Conservation (phyloP, 92 coral and sea anemone genomes). For the Epizoanthus ramosus region DNA sequence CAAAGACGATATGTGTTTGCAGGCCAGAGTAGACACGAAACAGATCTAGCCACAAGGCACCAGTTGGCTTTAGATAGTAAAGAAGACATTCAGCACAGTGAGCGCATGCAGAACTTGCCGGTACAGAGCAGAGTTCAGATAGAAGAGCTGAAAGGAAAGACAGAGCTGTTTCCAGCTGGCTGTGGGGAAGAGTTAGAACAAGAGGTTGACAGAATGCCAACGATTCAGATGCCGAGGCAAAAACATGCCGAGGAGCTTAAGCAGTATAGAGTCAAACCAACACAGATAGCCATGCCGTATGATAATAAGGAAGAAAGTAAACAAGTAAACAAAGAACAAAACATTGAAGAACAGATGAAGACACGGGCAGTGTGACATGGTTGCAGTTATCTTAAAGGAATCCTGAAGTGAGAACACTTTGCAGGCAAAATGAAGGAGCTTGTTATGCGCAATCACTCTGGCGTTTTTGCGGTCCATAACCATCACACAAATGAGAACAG, state of each 20-base stretch:
- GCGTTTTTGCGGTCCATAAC: no score
- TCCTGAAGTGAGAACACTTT: no score
- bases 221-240: conserved; percentile 35
- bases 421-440: no score
- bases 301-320: conserved; percentile 6
- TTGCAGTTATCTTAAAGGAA: no score
- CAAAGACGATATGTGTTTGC: conserved; percentile 10
- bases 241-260: conserved; percentile 10
- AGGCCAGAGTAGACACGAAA: conserved; percentile 7
- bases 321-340: background rate
- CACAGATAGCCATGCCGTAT: conserved; percentile 32
- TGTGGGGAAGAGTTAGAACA: background rate
- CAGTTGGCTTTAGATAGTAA: conserved; percentile 1
- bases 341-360: background rate
- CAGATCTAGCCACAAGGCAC: background rate
- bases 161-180: no score
- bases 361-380: no score
- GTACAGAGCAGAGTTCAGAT: background rate
- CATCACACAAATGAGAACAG: no score
- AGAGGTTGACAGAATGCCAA: background rate
- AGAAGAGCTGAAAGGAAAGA: background rate
- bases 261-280: conserved; percentile 18
- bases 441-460: no score
- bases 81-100: conserved; percentile 13
- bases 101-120: background rate